Conservation (phyloP, 2,797 vertebrate species). For the Rhinogobio ventralis region DNA sequence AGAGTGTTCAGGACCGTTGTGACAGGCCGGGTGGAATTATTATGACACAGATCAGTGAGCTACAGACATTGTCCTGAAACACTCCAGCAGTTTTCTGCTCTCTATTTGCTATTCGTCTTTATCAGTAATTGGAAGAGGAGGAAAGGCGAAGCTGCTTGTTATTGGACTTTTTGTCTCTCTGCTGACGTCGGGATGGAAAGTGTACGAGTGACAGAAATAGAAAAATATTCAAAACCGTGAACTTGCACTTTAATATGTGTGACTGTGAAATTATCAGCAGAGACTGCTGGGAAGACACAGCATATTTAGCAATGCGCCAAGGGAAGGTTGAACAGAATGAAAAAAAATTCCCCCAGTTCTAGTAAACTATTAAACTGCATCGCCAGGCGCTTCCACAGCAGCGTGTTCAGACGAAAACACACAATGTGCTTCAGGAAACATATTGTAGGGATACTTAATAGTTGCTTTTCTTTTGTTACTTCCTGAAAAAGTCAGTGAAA, state of each 20-base stretch:
- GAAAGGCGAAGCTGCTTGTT: constrained; percentile 8
- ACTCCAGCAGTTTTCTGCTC: constrained; percentile 51
- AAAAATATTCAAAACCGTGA: constrained; percentile 31
- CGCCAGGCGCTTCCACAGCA: not conserved
- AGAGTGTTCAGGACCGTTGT: not conserved
- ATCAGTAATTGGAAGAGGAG: constrained; percentile 33
- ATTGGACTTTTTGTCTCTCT: constrained; percentile 25
- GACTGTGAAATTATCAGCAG: constrained; percentile 25
- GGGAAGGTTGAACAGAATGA: not conserved
- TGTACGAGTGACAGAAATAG: not conserved
- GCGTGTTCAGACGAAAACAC: not conserved
- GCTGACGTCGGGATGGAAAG: not conserved
- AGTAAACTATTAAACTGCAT: constrained; percentile 25
- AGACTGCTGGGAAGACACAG: not conserved
- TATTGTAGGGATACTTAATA: constrained; percentile 16
- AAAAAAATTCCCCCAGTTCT: not conserved
- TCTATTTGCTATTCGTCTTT: constrained; percentile 58
- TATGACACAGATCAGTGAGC: constrained; percentile 62
- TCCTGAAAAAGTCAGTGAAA: constrained; percentile 1
- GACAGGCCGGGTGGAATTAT: constrained; percentile 63
- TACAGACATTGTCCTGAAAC: constrained; percentile 44
- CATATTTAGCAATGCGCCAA: not conserved
- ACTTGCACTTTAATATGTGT: constrained; percentile 11
- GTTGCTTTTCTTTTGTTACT: not conserved
- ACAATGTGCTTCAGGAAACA: not conserved